These are phyloP conservation scores for Luffia ferchaultella DNA, from an alignment of 2,888 invertebrate genomes.

Conservation along the genomic window DNA sequence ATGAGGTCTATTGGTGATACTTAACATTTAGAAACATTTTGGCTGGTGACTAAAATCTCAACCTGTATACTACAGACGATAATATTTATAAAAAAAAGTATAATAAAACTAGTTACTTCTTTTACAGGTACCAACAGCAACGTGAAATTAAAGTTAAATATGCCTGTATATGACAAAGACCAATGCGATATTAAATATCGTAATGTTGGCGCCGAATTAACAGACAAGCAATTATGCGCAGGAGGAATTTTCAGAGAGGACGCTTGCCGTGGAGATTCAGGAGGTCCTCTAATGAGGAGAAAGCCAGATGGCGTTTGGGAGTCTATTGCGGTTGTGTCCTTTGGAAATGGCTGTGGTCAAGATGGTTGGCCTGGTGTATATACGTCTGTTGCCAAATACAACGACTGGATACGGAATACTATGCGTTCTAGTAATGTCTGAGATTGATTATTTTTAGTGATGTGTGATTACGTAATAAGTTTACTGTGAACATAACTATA, in stretches of 20 bases:
- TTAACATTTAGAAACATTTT: no score
- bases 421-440: constrained; percentile 33
- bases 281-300: constrained; percentile 76
- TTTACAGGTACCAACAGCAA: constrained; percentile 56
- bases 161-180: constrained; percentile 62
- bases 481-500: constrained; percentile 19
- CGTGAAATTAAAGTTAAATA: constrained; percentile 69
- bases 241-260: constrained; percentile 74
- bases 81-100: no score
- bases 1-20: no score
- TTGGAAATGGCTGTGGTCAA: constrained; percentile 71
- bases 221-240: constrained; percentile 71
- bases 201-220: constrained; percentile 49
- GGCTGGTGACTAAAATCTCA: no score
- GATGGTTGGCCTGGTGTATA: constrained; percentile 76
- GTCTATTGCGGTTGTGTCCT: constrained; percentile 72
- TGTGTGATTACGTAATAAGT: constrained; percentile 20
- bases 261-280: constrained; percentile 80
- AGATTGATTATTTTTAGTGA: constrained; percentile 14
- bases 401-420: constrained; percentile 67
- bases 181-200: constrained; percentile 62
- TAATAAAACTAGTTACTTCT: no score
- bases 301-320: constrained; percentile 61
- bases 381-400: constrained; percentile 67
- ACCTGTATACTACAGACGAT: no score